These are phyloP conservation scores for Galaxea fascicularis DNA, from an alignment of 92 coral and sea anemone species.

Conservation along the genomic window DNA sequence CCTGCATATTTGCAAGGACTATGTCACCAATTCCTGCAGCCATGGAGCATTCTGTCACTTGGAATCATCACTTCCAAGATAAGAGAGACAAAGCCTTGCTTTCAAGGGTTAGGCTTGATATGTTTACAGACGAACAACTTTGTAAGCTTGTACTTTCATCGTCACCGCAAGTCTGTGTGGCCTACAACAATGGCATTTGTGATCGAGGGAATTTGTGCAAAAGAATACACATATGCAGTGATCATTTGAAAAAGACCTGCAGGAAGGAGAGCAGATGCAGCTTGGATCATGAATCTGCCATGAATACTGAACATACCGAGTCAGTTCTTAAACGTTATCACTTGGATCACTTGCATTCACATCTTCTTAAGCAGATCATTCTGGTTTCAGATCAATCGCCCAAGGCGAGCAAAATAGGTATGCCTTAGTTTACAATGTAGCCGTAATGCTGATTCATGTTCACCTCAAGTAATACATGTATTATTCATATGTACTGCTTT, in stretches of 20 bases:
- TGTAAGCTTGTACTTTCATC: slow-evolving; percentile 55
- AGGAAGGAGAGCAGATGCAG: neutral
- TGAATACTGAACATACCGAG: no score
- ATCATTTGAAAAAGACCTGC: slow-evolving; percentile 59
- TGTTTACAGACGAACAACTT: slow-evolving; percentile 60
- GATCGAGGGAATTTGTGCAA: slow-evolving; percentile 37
- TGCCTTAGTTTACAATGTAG: no score
- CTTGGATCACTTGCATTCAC: no score
- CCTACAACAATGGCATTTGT: slow-evolving; percentile 68
- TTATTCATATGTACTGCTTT: no score
- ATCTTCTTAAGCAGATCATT: no score
- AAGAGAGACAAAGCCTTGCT: slow-evolving; percentile 35
- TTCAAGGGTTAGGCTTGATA: slow-evolving; percentile 44
- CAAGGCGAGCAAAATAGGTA: no score
- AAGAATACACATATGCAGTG: slow-evolving; percentile 81
- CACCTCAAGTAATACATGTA: no score
- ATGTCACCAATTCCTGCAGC: slow-evolving; percentile 50
- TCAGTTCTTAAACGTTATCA: no score
- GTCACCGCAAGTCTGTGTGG: slow-evolving; percentile 63
- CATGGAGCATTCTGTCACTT: slow-evolving; percentile 56
- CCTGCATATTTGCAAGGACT: slow-evolving; percentile 61
- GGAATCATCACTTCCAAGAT: slow-evolving; percentile 51
- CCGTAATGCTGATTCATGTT: no score
- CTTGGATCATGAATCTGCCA: no score
- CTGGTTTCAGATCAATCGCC: no score